A percentile compares a stretch with the other conserved stretches of the same genome.
Evolutionary conservation across 1,140 invertebrate genomes (phyloP).

Genomic region (Limonius californicus): DNA sequence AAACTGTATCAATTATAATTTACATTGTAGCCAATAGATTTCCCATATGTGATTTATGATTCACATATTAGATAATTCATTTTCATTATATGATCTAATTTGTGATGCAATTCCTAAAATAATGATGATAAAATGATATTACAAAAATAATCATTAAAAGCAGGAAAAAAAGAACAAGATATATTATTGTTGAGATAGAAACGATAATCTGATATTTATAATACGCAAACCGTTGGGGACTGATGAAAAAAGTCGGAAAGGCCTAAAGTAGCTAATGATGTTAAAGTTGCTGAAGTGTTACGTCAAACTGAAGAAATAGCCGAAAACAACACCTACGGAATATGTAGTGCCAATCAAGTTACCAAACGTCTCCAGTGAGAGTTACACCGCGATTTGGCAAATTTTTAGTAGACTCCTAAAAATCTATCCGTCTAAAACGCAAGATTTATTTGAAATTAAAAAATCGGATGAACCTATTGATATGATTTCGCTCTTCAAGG

Average conservation of each 20-base stretch:
- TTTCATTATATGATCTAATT: no score
- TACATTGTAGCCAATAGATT: no score
- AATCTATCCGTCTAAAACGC: conserved; percentile 7
- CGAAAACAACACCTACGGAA: not conserved
- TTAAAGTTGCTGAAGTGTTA: not conserved
- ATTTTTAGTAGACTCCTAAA: conserved; percentile 5
- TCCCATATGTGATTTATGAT: no score
- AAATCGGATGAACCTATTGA: not conserved
- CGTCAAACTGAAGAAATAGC: not conserved
- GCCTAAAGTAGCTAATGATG: not conserved
- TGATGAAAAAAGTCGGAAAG: not conserved
- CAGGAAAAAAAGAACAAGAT: no score
- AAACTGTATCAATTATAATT: no score
- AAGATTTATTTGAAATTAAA: conserved; percentile 4
- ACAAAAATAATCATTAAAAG: no score
- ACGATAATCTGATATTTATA: no score
- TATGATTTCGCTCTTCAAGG: not conserved
- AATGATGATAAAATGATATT: no score
- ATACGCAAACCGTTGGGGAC: no score
- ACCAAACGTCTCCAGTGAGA: not conserved
- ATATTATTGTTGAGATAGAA: no score
- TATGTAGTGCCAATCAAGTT: conserved; percentile 2
- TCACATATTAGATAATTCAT: no score
- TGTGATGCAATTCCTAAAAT: no score
- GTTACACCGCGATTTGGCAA: not conserved